phyloP scores from a whole-genome alignment of 2,888 invertebrate species.

The Criorhina ranunculi region DNA sequence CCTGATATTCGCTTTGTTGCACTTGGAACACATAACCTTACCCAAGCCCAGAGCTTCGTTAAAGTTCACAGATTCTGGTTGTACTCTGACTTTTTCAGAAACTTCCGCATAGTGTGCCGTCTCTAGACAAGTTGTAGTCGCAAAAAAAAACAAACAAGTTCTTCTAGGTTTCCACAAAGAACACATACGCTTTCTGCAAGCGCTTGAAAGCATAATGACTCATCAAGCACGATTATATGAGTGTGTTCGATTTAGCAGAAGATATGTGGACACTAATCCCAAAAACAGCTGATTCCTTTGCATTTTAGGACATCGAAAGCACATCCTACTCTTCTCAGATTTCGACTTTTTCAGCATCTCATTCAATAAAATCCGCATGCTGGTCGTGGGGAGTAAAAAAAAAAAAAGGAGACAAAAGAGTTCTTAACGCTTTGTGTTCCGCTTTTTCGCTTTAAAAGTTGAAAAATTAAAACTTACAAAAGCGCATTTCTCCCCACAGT shows the following conservation, averaged over 20 bases:
- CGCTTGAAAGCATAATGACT: conserved; percentile 62
- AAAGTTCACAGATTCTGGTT: conserved; percentile 60
- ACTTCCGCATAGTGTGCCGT: conserved; percentile 25
- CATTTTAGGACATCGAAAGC: conserved; percentile 24
- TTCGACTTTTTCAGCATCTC: conserved; percentile 43
- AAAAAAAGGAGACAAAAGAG: conserved; percentile 45
- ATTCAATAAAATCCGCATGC: background rate
- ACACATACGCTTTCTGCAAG: conserved; percentile 47
- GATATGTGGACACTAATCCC: background rate
- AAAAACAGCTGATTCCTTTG: conserved; percentile 5
- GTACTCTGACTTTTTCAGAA: conserved; percentile 29
- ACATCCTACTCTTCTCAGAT: conserved; percentile 5
- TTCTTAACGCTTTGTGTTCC: conserved; percentile 68
- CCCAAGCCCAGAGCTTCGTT: conserved; percentile 54
- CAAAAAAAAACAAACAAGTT: conserved; percentile 5
- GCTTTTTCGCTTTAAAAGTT: conserved; percentile 69
- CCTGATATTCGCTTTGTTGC: conserved; percentile 1
- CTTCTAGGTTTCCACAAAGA: conserved; percentile 43
- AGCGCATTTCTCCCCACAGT: conserved; percentile 71
- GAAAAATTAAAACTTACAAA: conserved; percentile 74
- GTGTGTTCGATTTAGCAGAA: background rate
- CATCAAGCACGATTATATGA: conserved; percentile 19
- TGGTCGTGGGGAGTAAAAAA: background rate
- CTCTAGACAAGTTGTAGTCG: background rate
- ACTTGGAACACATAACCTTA: conserved; percentile 12